A percentile compares a stretch with the other conserved stretches of the same genome.
Conservation (phyloP, 2,113 vertebrate species). For the Etheostoma spectabile region DNA sequence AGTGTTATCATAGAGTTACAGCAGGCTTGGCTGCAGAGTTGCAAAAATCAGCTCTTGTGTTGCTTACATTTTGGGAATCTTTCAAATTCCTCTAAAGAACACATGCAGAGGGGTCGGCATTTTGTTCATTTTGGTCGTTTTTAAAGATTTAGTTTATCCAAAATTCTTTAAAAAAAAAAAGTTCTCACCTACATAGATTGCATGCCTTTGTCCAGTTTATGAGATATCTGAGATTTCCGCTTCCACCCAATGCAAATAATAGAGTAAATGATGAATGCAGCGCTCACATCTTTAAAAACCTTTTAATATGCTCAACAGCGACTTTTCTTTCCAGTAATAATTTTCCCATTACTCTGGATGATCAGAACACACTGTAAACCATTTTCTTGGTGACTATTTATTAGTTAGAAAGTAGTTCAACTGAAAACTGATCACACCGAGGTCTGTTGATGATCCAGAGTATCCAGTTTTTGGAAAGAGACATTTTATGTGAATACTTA, state of each 20-base stretch:
- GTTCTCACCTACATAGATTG: neutral
- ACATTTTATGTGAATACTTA: neutral
- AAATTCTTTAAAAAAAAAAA: neutral
- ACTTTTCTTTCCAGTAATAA: constrained; percentile 15
- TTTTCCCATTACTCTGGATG: constrained; percentile 15
- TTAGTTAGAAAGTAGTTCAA: neutral
- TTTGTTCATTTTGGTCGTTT: neutral
- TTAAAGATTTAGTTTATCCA: neutral
- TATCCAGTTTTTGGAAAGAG: constrained; percentile 19
- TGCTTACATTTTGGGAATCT: neutral
- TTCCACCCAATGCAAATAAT: constrained; percentile 4
- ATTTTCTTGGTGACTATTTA: constrained; percentile 12
- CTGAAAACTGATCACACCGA: constrained; percentile 6
- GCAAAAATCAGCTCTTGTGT: neutral
- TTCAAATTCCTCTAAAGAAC: constrained; percentile 1
- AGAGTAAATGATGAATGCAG: constrained; percentile 25
- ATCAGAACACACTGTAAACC: constrained; percentile 18
- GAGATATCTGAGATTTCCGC: constrained; percentile 2
- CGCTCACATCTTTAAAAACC: constrained; percentile 31
- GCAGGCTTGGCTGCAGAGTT: neutral
- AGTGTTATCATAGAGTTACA: constrained; percentile 13
- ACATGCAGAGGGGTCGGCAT: neutral
- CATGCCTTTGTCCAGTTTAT: neutral
- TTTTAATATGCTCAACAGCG: constrained; percentile 22
- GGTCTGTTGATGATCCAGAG: neutral